Base-by-base conservation (phyloP, 2,113 vertebrate genomes). In the Empidonax alnorum region DNA sequence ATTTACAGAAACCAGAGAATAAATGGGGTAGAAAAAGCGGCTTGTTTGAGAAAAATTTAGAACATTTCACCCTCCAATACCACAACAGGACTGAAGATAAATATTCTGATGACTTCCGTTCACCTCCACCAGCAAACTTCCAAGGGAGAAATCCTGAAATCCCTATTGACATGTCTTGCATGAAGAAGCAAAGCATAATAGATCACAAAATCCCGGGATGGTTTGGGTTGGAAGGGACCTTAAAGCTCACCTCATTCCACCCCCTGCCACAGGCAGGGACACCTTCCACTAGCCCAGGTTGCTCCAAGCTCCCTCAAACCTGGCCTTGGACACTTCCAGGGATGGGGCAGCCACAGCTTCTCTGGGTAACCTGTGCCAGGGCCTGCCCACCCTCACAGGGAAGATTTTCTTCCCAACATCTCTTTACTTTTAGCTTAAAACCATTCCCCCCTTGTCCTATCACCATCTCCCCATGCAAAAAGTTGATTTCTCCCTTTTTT, bases 101-200 rank as follows among this genome's bases (percentile, higher is more conserved):
- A 53, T 80, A 56, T 30, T 62, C 37, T n/a, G 42, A 67, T 33
- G 31, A 52, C 12, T 76, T 49, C 88, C 56, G 33, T 14, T 35
- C 42, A 49, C 39, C 65, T 24, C 16, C 25, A 21, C 37, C 66
- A 82, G 28, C 10, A 2, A 33, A 1, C 35, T 67, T 61, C 33
- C 50, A 37, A 24, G 41, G n/a, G 24, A 62, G 20, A 90, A 89
- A 76, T 35, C 25, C 53, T 59, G 18, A 92, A 89, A 82, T n/a
- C 28, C 58, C 67, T 10, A 46, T 6, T 37, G 28, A 55, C 10
- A 14, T 0, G 3, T 14, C 63, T 47, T 1, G 1, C 25, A 35
- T 1, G 2, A 39, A 22, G 16, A 6, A 86, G 23, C 25, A 37
- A 52, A 50, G 5, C 58, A 22, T 50, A 88, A 84, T 12, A 76